Evolutionary conservation across 2,888 invertebrate species (phyloP).

Genomic region (Nematopogon swammerdamellus): DNA sequence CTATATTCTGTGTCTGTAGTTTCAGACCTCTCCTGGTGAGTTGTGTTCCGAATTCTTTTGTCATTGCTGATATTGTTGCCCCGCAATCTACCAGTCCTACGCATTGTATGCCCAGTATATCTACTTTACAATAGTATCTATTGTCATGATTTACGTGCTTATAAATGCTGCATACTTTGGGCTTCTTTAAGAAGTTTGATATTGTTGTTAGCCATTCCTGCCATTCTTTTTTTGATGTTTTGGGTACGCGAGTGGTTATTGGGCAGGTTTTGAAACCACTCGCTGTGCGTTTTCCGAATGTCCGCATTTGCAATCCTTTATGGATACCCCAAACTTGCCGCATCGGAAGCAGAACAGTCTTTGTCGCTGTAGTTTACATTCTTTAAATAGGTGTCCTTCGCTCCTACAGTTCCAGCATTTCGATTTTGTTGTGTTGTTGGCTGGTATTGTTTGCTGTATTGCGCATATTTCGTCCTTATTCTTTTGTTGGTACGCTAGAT

Average conservation of each 20-base stretch:
- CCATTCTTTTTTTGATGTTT: constrained; percentile 6
- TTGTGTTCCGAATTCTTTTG: no score
- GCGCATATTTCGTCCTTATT: neutral
- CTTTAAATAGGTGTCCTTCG: constrained; percentile 7
- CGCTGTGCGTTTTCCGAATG: constrained; percentile 8
- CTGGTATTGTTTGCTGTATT: no score
- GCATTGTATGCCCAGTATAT: no score
- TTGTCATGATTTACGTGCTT: no score
- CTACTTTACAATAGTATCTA: no score
- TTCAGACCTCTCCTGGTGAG: no score
- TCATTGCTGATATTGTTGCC: no score
- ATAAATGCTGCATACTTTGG: no score
- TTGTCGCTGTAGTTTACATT: constrained; percentile 8
- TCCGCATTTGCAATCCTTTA: constrained; percentile 9
- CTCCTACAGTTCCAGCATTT: constrained; percentile 11
- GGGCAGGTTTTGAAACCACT: constrained; percentile 6
- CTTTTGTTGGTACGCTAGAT: neutral
- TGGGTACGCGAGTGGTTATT: neutral
- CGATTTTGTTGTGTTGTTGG: neutral
- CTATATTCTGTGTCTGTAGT: no score
- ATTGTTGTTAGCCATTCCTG: constrained; percentile 4
- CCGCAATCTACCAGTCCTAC: no score
- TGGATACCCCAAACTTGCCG: constrained; percentile 7
- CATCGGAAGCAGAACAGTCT: constrained; percentile 11
- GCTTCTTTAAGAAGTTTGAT: no score